Evolutionary conservation across 1,140 invertebrate genomes (phyloP).

Genomic region (Aricia agestis): DNA sequence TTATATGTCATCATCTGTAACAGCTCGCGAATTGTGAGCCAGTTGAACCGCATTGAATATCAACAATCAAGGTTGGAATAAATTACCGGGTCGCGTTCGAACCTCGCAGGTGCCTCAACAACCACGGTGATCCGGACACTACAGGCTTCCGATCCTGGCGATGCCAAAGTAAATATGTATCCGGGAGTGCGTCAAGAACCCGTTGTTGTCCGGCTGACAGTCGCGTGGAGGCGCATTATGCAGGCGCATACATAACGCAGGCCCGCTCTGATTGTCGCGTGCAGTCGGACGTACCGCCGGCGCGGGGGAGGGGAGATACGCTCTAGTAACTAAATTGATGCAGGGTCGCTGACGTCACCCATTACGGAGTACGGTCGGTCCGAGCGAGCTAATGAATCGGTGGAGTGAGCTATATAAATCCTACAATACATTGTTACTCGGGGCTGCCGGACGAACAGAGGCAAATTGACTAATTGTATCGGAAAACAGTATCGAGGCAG

Average conservation of each 20-base stretch:
- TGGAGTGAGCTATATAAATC: background rate
- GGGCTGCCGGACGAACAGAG: background rate
- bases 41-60: background rate
- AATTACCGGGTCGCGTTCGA: background rate
- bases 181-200: background rate
- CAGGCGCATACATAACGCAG: background rate
- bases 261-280: constrained; percentile 4
- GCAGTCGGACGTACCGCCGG: background rate
- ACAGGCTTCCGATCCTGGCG: background rate
- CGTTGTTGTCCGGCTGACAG: background rate
- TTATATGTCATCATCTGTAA: background rate
- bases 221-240: background rate
- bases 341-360: constrained; percentile 11
- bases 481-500: no score
- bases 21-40: background rate
- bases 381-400: background rate
- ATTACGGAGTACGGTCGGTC: background rate
- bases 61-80: background rate
- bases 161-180: background rate
- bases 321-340: constrained; percentile 10
- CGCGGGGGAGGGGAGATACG: background rate
- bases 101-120: background rate
- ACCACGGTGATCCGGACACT: background rate
- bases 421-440: background rate
- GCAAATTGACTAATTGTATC: no score